Evolutionary conservation across 2,113 vertebrate species (phyloP).

Genomic region (Gymnobelideus leadbeateri): DNA sequence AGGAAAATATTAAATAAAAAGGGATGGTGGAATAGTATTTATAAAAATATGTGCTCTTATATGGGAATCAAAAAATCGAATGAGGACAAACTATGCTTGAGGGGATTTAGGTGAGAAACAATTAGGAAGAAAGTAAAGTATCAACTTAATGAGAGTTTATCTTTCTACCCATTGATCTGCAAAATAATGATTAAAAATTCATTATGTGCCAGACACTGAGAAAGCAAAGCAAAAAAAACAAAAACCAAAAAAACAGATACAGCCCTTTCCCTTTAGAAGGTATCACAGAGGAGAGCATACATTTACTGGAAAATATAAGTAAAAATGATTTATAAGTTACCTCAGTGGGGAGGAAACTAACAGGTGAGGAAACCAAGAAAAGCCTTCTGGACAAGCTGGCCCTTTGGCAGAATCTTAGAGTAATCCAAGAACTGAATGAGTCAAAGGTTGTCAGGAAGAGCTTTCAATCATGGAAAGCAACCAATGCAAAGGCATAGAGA

Average conservation of each 20-base stretch:
- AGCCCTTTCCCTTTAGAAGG: not conserved
- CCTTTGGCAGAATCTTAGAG: not conserved
- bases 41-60: not conserved
- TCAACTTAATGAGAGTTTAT: not conserved
- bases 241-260: not conserved
- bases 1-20: not conserved
- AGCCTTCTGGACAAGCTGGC: fast-evolving
- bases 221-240: not conserved
- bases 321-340: not conserved
- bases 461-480: not conserved
- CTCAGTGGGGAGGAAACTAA: not conserved
- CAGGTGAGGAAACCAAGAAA: not conserved
- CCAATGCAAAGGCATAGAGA: not conserved
- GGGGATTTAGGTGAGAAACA: not conserved
- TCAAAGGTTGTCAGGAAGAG: not conserved
- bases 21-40: not conserved
- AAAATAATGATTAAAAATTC: not conserved
- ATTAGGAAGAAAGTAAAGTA: not conserved
- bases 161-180: not conserved
- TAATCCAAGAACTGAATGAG: not conserved
- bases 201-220: not conserved
- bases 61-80: not conserved
- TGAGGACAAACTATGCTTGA: not conserved
- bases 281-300: not conserved
- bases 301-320: not conserved